Base-by-base conservation (phyloP, 2,888 invertebrate genomes). In the Dichetophora obliterata region DNA sequence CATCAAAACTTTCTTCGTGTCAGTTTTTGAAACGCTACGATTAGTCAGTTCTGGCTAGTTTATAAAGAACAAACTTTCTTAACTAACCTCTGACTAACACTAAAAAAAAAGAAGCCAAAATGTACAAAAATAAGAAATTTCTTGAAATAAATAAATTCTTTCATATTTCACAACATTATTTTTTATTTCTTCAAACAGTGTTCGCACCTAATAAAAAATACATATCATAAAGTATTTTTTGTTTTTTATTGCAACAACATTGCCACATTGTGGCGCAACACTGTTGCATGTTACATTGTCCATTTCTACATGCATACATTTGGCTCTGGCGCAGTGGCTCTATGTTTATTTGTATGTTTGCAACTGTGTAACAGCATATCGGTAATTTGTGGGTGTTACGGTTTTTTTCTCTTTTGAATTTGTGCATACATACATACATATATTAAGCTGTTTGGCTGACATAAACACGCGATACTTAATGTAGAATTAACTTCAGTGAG, bases 401-500 rank as follows among this genome's bases (percentile, higher is more conserved):
- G 5, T 43, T 43, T 11, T 43, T 43, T 43, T 11, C 11, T 43
- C 14, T 43, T 43, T 43, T 4, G 14, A 11, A 57, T 57, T 57
- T 57, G 2, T 57, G 5, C 19, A 57, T 57, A 24, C 57, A 57
- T n/a, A 57, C 3, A 27, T 27, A 16, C 16, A 22, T 57, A 24
- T 54, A n/a, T 14, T 57, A 19, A 22, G 9, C 27, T 59, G 16
- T 59, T 59, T 59, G 24, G 27, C 27, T 59, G 22, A 59, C 27
- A 59, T 59, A 27, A n/a, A 43, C 66, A 66, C 66, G 66, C 66
- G 66, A 66, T 37, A 9, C 37, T 37, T n/a, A 66, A 66, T 19
- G 24, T 43, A 14, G 66, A 43, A 34, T 37, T 34, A 34, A 37
- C 19, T 37, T n/a, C 37, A 37, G 19, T 37, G 34, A 34, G 63